phyloP scores from a whole-genome alignment of 2,888 invertebrate genomes.

The Entomobrya proxima region DNA sequence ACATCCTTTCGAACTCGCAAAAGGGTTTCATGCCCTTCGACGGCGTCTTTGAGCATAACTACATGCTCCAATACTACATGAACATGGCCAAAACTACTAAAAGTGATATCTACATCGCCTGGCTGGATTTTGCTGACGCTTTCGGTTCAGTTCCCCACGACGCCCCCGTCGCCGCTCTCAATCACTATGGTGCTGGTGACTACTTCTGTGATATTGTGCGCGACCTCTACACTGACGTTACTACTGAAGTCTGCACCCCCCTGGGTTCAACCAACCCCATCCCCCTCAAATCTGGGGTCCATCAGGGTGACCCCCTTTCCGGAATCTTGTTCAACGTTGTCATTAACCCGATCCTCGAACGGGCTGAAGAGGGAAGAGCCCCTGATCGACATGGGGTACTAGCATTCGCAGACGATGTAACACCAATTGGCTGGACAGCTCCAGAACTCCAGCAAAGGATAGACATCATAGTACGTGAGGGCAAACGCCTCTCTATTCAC shows the following conservation, averaged over 20 bases:
- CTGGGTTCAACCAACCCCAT: constrained; percentile 55
- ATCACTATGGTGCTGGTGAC: constrained; percentile 37
- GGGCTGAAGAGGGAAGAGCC: constrained; percentile 26
- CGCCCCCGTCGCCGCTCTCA: constrained; percentile 43
- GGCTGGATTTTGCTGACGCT: constrained; percentile 55
- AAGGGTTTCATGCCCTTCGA: constrained; percentile 77
- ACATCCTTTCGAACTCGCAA: constrained; percentile 74
- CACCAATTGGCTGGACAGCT: neutral
- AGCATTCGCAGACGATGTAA: constrained; percentile 73
- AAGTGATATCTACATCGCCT: constrained; percentile 16
- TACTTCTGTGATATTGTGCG: neutral
- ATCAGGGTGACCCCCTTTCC: constrained; percentile 73
- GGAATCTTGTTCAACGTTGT: constrained; percentile 73
- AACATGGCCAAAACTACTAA: neutral
- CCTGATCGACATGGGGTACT: constrained; percentile 11
- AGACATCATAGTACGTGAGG: no score
- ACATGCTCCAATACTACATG: constrained; percentile 56
- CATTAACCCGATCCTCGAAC: constrained; percentile 44
- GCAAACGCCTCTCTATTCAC: constrained; percentile 71
- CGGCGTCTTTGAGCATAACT: constrained; percentile 77
- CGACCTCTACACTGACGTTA: constrained; percentile 41
- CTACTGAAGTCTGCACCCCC: constrained; percentile 14
- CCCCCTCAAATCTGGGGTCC: no score
- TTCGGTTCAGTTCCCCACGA: constrained; percentile 59
- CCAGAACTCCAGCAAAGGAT: constrained; percentile 8